Evolutionary conservation across 2,113 vertebrate species (phyloP).

Genomic region (Lichenostomus cassidix): DNA sequence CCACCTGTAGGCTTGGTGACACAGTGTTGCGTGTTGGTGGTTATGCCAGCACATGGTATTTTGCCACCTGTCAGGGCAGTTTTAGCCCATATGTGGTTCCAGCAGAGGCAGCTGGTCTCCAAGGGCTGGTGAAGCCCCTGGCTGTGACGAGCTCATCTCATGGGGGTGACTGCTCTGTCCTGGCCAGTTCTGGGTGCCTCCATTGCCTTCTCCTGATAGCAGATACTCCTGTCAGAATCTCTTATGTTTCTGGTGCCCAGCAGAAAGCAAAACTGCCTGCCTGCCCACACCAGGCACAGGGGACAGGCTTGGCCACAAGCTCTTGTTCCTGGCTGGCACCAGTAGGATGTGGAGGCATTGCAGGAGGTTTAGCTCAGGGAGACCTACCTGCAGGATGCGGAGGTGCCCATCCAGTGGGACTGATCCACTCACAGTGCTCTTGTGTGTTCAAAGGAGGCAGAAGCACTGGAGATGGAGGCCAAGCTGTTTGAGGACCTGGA

Average conservation of each 20-base stretch:
- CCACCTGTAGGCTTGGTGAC: background rate
- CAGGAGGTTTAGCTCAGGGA: background rate
- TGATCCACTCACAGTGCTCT: background rate
- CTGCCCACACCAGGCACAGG: fast-evolving
- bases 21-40: fast-evolving
- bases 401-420: background rate
- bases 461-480: conserved; percentile 84
- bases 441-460: conserved; percentile 81
- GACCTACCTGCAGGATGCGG: background rate
- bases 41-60: fast-evolving
- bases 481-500: conserved; percentile 97
- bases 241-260: background rate
- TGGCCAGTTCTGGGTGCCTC: background rate
- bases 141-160: fast-evolving
- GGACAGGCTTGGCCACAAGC: background rate
- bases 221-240: background rate
- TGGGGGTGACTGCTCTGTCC: background rate
- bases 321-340: background rate
- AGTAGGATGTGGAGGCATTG: background rate
- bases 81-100: fast-evolving
- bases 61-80: background rate
- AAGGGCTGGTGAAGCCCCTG: background rate
- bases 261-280: background rate
- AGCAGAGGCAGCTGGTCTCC: fast-evolving
- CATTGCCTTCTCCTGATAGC: background rate